Evolutionary conservation across 2,888 invertebrate genomes (phyloP), one percentile per base, ranked within the genome.

Genomic region (Ormyrus rosae): DNA sequence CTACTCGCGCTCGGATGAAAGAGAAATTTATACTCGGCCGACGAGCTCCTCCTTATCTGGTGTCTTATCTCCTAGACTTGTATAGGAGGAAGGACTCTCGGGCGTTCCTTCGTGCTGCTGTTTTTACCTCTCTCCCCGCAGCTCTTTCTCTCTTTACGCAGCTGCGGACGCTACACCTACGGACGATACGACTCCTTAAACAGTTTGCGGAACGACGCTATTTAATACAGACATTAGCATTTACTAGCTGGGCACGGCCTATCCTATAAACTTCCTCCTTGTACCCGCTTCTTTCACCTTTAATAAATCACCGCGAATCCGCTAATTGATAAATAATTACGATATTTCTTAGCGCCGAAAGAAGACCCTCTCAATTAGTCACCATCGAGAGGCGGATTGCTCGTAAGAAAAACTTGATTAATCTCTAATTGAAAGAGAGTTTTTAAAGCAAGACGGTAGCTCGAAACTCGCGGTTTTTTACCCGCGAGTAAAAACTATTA

Each of bases 1-100:
- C n/a, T 7, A 4, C 63, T 56, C 50, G 7, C 45, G 13, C 73
- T 58, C 76, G 61, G 53, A 79, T 73, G 81, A 82, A 82, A 82
- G 81, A 82, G 81, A 82, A 82, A 82, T 75, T 82, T 79, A 78
- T 76, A 13, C 76, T 71, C 68, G 72, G n/a, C 75, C 70, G 13
- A 55, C 58, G 65, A 58, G 45, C 65, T 34, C 56, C 34, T 34
- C 6, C 69, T 65, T 65, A 63, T 50, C 60, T 48, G 51, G 51
- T 9, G 56, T 34, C 74, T 79, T 74, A 74, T 73, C 69, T 74
- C 34, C 69, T 34, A 34, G 34, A 34, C 34, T 34, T 34, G 34
- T 34, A 34, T 34, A 34, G 34, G 34, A 4, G 34, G 34, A 34
- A 34, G 34, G 34, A 34, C 34, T 34, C 34, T 34, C 34, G 34